Evolutionary conservation across 2,888 invertebrate genomes (phyloP), one percentile per base, ranked within the genome.

Genomic region (Lasioglossum vierecki): DNA sequence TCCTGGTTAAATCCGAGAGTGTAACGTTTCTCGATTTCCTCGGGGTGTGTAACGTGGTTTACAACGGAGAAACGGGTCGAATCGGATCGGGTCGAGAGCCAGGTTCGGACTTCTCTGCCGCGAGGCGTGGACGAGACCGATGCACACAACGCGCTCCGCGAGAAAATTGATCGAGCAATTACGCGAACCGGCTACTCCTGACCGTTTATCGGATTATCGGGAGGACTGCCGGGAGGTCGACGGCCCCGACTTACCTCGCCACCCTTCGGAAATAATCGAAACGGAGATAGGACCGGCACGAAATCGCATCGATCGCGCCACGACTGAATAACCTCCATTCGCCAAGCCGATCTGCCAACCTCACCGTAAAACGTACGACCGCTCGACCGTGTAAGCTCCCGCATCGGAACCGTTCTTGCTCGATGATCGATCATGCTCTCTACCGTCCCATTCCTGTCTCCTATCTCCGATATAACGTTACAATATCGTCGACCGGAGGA

Each of bases 131-230:
- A 70, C 70, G 63, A 63, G 63, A 53, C 22, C 53, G 53, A 3
- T n/a, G 30, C 30, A 63, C 63, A 63, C 63, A 76, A 66, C 66
- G 30, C 77, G 76, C 35, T 49, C 57, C 76, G 76, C 74, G 85
- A 89, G 85, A 84, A 90, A 89, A 90, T 90, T 87, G 83, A 89
- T 90, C 81, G 89, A 85, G 85, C 84, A 87, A 88, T 89, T 87
- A 88, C 82, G 74, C 79, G 82, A 83, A 78, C 76, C 8, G 79
- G 85, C 85, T 76, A 76, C 84, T 79, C 44, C 57, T 63, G 72
- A 68, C 44, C 57, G 76, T 87, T 83, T 80, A 80, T 82, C 82
- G 79, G 80, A 83, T 90, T 83, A 90, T 88, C 86, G 75, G 66
- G 80, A 70, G 77, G 78, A 75, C 68, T 72, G 49, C 13, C 44